Evolutionary conservation across 2,113 vertebrate species (phyloP), one percentile per base, ranked within the genome.

Genomic region (Corydoras sp.): DNA sequence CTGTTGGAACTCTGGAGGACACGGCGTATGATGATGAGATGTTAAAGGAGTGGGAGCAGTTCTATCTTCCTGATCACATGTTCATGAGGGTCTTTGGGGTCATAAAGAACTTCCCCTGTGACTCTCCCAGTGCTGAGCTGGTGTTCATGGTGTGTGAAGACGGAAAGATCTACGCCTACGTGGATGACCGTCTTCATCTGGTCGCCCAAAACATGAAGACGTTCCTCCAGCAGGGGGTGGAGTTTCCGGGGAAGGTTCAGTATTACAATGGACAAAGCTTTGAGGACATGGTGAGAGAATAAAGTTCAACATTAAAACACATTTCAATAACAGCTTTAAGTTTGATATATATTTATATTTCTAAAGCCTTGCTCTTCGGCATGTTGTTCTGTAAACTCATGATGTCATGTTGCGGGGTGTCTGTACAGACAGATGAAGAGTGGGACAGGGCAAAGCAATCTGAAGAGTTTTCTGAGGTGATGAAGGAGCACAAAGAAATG

Each of bases 61-160:
- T 79, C 61, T 85, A 79, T 30, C 80, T 85, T 1, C 75, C 62
- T 0, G 3, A 69, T 0, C 5, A 0, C 5, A 70, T 76, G 0
- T 55, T 0, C 2, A 82, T 85, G 80, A 29, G 66, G 54, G 82
- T 84, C 4, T 0, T 85, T 0, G 81, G 82, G 18, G 64, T 70
- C 3, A 70, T 79, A 8, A 9, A 72, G 62, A 63, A 74, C 10
- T 68, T 53, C 0, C 18, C 56, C 0, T 77, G 14, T 50, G 4
- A 53, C 12, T 29, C 9, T 5, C 62, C 29, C 0, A 60, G 53
- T 54, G 79, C 61, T 2, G 67, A 80, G 58, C 79, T 85, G 3
- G 31, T 85, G 24, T 54, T 85, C 65, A 80, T 85, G 79, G 76
- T 68, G 30, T 76, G 76, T 29, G 77, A 77, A 61, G 65, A 84